Percentiles rank a stretch among this genome's conserved stretches.
phyloP scores from a whole-genome alignment of 2,888 invertebrate species.

The Bombyx huttoni region DNA sequence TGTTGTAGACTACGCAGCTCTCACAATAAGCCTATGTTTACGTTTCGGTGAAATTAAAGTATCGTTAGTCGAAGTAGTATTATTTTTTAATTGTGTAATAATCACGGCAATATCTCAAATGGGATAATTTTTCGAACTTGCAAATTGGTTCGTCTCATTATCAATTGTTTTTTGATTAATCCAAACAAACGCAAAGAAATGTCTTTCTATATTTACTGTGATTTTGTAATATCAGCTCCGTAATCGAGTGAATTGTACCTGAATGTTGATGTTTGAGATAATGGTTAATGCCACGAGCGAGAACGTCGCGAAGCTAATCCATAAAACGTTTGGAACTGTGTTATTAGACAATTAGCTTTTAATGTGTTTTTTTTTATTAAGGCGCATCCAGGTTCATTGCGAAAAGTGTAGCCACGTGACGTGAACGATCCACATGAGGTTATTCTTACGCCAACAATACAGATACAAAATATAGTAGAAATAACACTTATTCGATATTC shows the following conservation, averaged over 20 bases:
- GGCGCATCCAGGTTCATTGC: slow-evolving; percentile 16
- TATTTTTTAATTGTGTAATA: too few relatives aligned
- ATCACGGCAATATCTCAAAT: too few relatives aligned
- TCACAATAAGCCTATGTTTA: not conserved
- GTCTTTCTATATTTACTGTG: too few relatives aligned
- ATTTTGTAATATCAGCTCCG: not conserved
- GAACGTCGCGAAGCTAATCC: not conserved
- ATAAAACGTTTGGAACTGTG: slow-evolving; percentile 52
- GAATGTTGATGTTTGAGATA: slow-evolving; percentile 24
- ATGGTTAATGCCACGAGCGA: slow-evolving; percentile 7
- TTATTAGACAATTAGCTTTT: slow-evolving; percentile 54
- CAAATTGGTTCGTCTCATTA: too few relatives aligned
- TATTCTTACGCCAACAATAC: too few relatives aligned
- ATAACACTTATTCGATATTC: too few relatives aligned
- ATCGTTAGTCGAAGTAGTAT: not conserved
- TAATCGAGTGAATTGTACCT: slow-evolving; percentile 37
- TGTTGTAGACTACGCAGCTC: slow-evolving; percentile 2
- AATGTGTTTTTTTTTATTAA: slow-evolving; percentile 13
- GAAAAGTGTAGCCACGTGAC: slow-evolving; percentile 9
- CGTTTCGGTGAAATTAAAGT: not conserved
- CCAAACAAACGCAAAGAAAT: too few relatives aligned
- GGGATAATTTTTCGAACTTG: too few relatives aligned
- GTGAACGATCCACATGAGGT: not conserved
- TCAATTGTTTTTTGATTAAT: too few relatives aligned
- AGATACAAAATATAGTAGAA: too few relatives aligned